Evolutionary conservation across 64 coral and sea anemone species (phyloP).

Genomic region (Stichodactyla helianthus): DNA sequence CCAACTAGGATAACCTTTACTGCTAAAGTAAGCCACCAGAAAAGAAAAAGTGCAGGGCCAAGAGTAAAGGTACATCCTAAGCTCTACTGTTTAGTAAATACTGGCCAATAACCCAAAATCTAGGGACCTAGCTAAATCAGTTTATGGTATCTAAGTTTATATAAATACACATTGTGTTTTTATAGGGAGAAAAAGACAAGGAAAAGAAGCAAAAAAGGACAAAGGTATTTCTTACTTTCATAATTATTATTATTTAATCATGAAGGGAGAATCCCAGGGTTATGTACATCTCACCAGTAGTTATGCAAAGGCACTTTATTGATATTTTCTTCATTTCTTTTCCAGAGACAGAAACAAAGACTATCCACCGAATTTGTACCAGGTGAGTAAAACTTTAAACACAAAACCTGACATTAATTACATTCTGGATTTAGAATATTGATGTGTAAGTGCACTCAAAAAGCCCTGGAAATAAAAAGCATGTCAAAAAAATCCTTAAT

Average conservation of each 20-base stretch:
- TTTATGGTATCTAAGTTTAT: not conserved
- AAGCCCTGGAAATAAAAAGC: too few relatives aligned
- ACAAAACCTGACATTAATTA: too few relatives aligned
- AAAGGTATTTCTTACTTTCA: conserved; percentile 32
- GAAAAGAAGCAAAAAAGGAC: conserved; percentile 76
- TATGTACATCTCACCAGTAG: too few relatives aligned
- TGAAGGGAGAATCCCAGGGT: too few relatives aligned
- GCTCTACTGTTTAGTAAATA: too few relatives aligned
- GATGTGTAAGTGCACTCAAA: too few relatives aligned
- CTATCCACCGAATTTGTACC: conserved; percentile 39
- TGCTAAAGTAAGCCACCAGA: conserved; percentile 75
- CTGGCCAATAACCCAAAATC: too few relatives aligned
- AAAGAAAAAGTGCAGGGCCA: conserved; percentile 56
- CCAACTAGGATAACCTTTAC: conserved; percentile 87
- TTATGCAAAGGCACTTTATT: not conserved
- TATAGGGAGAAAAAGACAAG: conserved; percentile 51
- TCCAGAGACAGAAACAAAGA: conserved; percentile 49
- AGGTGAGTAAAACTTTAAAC: conserved; percentile 14
- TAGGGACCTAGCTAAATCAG: not conserved
- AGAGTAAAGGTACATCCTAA: conserved; percentile 55
- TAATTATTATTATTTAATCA: not conserved
- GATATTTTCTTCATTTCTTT: not conserved
- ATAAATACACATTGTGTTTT: not conserved
- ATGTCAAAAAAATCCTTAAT: too few relatives aligned
- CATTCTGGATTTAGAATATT: too few relatives aligned